These are phyloP conservation scores for Sycophila texana DNA, from an alignment of 2,888 invertebrate genomes.

Conservation along the genomic window DNA sequence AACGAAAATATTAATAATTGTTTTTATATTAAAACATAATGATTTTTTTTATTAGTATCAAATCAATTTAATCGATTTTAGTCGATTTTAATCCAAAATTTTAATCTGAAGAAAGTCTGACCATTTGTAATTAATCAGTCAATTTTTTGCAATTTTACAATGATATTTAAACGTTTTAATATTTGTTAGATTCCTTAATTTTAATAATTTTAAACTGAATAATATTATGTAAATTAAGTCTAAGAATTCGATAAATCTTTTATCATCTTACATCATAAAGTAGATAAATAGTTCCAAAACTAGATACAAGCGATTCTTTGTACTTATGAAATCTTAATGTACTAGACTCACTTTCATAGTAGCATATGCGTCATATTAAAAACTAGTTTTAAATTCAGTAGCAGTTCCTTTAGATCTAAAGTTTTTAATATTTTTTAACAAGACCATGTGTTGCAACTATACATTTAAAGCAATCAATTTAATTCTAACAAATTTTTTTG, in stretches of 20 bases:
- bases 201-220: background rate
- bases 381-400: background rate
- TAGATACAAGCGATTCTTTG: background rate
- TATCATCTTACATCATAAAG: constrained; percentile 9
- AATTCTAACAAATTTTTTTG: background rate
- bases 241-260: constrained; percentile 17
- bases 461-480: background rate
- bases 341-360: background rate
- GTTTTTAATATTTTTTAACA: background rate
- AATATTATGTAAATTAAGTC: background rate
- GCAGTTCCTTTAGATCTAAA: background rate
- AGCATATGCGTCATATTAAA: background rate
- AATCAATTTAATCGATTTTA: no score
- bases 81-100: background rate
- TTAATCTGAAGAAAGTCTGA: constrained; percentile 14
- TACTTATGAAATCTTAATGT: constrained; percentile 11
- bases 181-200: background rate
- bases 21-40: background rate
- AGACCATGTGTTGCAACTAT: background rate
- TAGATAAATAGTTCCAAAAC: constrained; percentile 2
- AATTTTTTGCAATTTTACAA: no score
- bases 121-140: background rate
- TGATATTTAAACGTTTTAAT: background rate
- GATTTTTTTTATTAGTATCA: background rate
- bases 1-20: background rate